Conservation (phyloP, 2,797 vertebrate genomes). For the Gadopsis bispinosus region DNA sequence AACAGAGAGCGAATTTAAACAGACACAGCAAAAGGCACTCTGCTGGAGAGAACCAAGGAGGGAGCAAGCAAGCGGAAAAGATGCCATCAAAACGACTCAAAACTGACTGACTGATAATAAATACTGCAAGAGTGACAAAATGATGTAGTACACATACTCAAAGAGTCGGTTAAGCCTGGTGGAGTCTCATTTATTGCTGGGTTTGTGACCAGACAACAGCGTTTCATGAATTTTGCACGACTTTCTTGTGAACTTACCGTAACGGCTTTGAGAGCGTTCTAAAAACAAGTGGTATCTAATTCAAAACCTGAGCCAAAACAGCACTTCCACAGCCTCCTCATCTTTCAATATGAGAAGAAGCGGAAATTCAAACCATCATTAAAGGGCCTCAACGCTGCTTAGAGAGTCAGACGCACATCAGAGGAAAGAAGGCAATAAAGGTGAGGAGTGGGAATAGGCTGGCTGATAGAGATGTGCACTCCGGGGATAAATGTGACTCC, state of each 20-base stretch:
- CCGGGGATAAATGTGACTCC: conserved; percentile 23
- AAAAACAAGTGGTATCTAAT: background rate
- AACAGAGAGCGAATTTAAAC: conserved; percentile 33
- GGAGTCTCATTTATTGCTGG: background rate
- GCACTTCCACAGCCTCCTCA: conserved; percentile 17
- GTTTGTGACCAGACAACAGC: background rate
- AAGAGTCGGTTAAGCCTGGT: background rate
- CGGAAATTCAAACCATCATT: conserved; percentile 15
- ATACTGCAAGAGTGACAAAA: background rate
- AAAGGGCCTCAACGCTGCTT: conserved; percentile 22
- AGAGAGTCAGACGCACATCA: conserved; percentile 41
- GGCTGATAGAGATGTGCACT: conserved; percentile 21
- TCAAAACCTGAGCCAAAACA: conserved; percentile 9
- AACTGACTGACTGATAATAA: background rate
- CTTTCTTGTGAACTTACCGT: background rate
- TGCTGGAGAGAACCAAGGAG: background rate
- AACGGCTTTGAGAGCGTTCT: background rate
- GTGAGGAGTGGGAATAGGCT: conserved; percentile 14
- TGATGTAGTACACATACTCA: background rate
- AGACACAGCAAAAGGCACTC: conserved; percentile 20
- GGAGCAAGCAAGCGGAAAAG: background rate
- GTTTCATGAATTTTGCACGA: background rate
- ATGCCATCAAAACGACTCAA: background rate
- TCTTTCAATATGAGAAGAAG: conserved; percentile 4
- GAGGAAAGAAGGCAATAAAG: conserved; percentile 24